Evolutionary conservation across 2,888 invertebrate genomes (phyloP), one percentile per base, ranked within the genome.

Genomic region (Nephrocerus scutellatus): DNA sequence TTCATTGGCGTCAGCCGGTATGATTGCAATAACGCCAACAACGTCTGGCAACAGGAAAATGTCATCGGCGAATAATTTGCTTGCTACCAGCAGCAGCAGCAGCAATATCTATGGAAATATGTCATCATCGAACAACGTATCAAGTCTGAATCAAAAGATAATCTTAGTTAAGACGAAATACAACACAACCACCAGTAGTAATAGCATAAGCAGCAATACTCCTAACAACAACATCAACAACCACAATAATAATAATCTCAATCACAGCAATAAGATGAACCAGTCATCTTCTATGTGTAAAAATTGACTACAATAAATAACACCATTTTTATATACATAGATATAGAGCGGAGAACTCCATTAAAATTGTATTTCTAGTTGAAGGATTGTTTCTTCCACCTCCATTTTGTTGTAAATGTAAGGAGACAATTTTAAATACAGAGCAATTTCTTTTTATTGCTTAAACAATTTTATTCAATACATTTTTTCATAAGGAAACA

Each of bases 131-230:
- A 20, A 39, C 39, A 44, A 46, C 29, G 41, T 41, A 39, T 36
- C 49, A 39, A 50, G 46, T 39, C 37, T 53, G 39, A 63, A 54
- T 54, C 59, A 63, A 45, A 63, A 65, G 49, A 57, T 62, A 32
- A 58, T 65, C 47, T 41, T 61, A 32, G 46, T 65, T 21, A 64
- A 65, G 48, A 54, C 62, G 36, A 53, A 52, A 44, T 52, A 47
- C 43, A 49, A 44, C 35, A 41, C 33, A 30, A 42, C 23, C 35
- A 43, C 14, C 47, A 43, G 16, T 41, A 25, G 43, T 48, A 54
- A 40, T 41, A 42, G 14, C 35, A 25, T 29, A 33, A 30, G 36
- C 29, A 32, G 25, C 7, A 16, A 15, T n/a, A 10, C 24, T n/a
- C 25, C 34, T 18, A 36, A 30, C 42, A 36, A 21, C 35, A 40